Base-by-base conservation (phyloP, 2,113 vertebrate species). In the Seriola quinqueradiata region DNA sequence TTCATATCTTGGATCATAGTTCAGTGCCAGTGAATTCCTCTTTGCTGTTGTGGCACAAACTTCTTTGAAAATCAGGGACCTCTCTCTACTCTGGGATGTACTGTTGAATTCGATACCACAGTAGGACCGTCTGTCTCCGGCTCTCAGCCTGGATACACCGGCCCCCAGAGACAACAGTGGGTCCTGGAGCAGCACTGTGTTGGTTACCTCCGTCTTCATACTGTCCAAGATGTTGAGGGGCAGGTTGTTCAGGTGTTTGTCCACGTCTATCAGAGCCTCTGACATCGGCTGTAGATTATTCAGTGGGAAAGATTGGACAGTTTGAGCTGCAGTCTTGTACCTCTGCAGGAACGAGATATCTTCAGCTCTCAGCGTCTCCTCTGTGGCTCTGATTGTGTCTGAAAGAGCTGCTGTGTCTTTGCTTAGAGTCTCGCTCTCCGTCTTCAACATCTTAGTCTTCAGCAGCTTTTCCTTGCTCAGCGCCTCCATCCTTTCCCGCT, bases 191-290 rank as follows among this genome's bases (percentile, higher is more conserved):
- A 2, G 1, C 10, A 6, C 8, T 42, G n/a, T 70, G 14, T 48
- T 4, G 17, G 17, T 17, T 1, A 17, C 19, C 71, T 16, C 14
- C 28, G 2, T 4, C 58, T 36, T 61, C 12, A 74, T 12, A 0
- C 23, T 79, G 6, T 63, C 76, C 76, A 63, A 40, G 16, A 79
- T 17, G 5, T 36, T 11, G 21, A 25, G 1, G 4, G 54, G 9
- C 67, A 71, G 68, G 59, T 71, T 71, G 12, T 46, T 34, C 11
- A 79, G 76, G 34, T 77, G 75, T 68, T 59, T 36, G 38, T 2
- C 5, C 25, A 1, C 4, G 6, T 68, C 75, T 19, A 60, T 68
- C 2, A 10, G 40, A 46, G 6, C 63, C 19, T 4, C 21, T 19
- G 21, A 1, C 1, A 5, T 9, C 14, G 11, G 28, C 55, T 48